A percentile compares a stretch with the other conserved stretches of the same genome.
Conservation (phyloP, 2,113 vertebrate genomes). For the Trogon melanurus region DNA sequence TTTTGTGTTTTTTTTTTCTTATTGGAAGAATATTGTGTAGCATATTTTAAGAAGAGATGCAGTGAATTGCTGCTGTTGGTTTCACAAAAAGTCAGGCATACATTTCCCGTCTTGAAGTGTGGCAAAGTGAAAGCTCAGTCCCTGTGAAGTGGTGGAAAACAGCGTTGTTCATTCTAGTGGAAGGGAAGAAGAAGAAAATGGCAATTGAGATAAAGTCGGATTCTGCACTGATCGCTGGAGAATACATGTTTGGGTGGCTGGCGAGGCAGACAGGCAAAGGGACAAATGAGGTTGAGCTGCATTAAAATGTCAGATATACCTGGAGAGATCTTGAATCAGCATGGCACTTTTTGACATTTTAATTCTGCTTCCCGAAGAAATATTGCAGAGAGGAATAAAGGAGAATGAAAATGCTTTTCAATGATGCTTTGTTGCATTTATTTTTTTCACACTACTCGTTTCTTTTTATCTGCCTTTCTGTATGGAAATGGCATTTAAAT, state of each 20-base stretch:
- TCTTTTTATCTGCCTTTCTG: background rate
- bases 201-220: slow-evolving; percentile 21
- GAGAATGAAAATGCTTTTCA: background rate
- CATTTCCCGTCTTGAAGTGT: background rate
- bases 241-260: slow-evolving; percentile 42
- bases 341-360: slow-evolving; percentile 3
- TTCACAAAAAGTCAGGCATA: background rate
- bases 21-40: background rate
- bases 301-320: slow-evolving; percentile 32
- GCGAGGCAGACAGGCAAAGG: slow-evolving; percentile 1
- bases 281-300: slow-evolving; percentile 4
- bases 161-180: slow-evolving; percentile 12
- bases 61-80: background rate
- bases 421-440: background rate
- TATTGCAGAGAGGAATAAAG: background rate
- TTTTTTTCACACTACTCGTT: background rate
- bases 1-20: background rate
- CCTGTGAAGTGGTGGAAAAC: background rate
- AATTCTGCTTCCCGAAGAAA: background rate
- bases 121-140: background rate
- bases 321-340: slow-evolving; percentile 6
- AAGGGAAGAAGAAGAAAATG: slow-evolving; percentile 24
- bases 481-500: background rate
- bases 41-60: background rate
- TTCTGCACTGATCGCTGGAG: background rate